These are phyloP conservation scores for Todiramphus chloris DNA, from an alignment of 2,113 vertebrate genomes.

Conservation along the genomic window DNA sequence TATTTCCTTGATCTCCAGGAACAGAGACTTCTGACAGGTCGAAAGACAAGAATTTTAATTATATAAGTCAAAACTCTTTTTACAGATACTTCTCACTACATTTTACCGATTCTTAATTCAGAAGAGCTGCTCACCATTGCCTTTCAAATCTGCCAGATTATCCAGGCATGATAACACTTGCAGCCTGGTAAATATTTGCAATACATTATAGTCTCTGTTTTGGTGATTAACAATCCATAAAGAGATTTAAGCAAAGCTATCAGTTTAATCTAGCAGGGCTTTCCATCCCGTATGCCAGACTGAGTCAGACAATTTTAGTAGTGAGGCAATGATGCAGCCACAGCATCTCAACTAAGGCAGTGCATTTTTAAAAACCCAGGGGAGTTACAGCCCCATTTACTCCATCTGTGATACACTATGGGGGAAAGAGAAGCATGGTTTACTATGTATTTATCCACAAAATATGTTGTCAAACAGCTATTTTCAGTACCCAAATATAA, in stretches of 20 bases:
- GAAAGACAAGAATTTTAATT: slow-evolving; percentile 31
- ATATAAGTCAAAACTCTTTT: slow-evolving; percentile 6
- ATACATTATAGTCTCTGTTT: slow-evolving; percentile 67
- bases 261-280: slow-evolving; percentile 68
- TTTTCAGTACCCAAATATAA: background rate
- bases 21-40: background rate
- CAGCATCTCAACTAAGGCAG: slow-evolving; percentile 61
- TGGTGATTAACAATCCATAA: slow-evolving; percentile 77
- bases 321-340: slow-evolving; percentile 64
- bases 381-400: slow-evolving; percentile 77
- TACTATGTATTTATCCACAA: slow-evolving; percentile 56
- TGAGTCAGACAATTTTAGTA: slow-evolving; percentile 28
- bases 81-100: background rate
- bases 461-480: slow-evolving; percentile 49
- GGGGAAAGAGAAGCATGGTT: slow-evolving; percentile 17
- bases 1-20: background rate
- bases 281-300: slow-evolving; percentile 33
- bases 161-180: slow-evolving; percentile 16
- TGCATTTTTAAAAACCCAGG: slow-evolving; percentile 75
- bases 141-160: slow-evolving; percentile 63
- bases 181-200: slow-evolving; percentile 73
- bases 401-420: slow-evolving; percentile 74
- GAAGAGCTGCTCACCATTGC: background rate
- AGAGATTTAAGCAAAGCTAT: slow-evolving; percentile 74
- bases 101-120: slow-evolving; percentile 12